phyloP scores from a whole-genome alignment of 2,113 vertebrate species.

The Nycticryphes semicollaris region DNA sequence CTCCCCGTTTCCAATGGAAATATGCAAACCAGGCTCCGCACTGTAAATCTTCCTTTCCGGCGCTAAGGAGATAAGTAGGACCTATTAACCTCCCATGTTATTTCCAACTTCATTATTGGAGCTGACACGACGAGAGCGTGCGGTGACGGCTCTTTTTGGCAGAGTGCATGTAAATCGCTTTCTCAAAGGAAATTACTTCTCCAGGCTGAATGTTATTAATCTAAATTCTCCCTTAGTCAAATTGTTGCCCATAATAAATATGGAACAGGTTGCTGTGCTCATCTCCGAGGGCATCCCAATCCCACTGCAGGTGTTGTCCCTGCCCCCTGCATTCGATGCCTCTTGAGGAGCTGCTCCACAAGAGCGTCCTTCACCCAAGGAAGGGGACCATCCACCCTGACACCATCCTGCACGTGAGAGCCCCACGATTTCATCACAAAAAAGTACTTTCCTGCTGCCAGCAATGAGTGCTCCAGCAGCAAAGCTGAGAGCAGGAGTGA shows the following conservation, averaged over 20 bases:
- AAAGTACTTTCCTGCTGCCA: neutral
- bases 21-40: slow-evolving; percentile 70
- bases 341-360: neutral
- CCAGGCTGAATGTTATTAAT: slow-evolving; percentile 93
- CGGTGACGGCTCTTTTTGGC: slow-evolving; percentile 85
- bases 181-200: slow-evolving; percentile 99
- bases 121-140: slow-evolving; percentile 87
- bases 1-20: slow-evolving; percentile 67
- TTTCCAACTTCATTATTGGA: slow-evolving; percentile 98
- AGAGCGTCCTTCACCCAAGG: neutral
- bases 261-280: slow-evolving; percentile 86
- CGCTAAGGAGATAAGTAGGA: slow-evolving; percentile 82
- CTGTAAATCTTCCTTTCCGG: slow-evolving; percentile 76
- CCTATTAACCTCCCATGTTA: slow-evolving; percentile 97
- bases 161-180: slow-evolving; percentile 95
- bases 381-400: neutral
- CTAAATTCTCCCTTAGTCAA: slow-evolving; percentile 97
- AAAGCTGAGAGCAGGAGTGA: neutral
- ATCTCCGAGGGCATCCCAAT: slow-evolving; percentile 80
- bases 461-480: accelerated
- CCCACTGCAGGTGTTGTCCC: slow-evolving; percentile 53
- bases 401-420: accelerated
- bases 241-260: slow-evolving; percentile 96
- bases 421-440: neutral
- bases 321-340: slow-evolving; percentile 33